A percentile compares a stretch with the other conserved stretches of the same genome.
Evolutionary conservation across 1,140 invertebrate genomes (phyloP).

Genomic region (Pinna nobilis): DNA sequence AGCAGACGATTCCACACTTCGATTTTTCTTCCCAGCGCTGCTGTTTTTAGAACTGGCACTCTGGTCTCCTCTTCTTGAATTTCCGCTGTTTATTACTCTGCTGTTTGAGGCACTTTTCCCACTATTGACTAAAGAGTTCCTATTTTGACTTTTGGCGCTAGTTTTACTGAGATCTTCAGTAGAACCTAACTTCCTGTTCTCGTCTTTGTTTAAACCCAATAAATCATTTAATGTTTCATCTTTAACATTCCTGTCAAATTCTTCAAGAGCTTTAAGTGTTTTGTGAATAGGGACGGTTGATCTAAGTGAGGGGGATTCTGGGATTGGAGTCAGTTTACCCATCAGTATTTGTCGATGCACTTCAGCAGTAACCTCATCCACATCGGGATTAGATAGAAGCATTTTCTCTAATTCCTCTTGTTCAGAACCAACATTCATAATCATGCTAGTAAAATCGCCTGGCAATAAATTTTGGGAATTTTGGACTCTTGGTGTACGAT

Average conservation of each 20-base stretch:
- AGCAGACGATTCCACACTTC: constrained; percentile 4
- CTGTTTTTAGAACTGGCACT: background rate
- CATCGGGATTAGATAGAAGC: constrained; percentile 17
- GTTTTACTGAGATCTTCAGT: too few relatives aligned
- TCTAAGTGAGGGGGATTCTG: constrained; percentile 58
- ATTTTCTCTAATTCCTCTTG: constrained; percentile 14
- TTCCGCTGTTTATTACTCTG: background rate
- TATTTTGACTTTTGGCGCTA: too few relatives aligned
- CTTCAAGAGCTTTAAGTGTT: constrained; percentile 54
- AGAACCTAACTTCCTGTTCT: too few relatives aligned
- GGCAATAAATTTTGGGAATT: background rate
- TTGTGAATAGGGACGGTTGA: constrained; percentile 38
- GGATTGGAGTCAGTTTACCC: constrained; percentile 60
- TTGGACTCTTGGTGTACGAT: background rate
- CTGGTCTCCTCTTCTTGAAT: background rate
- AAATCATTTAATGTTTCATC: constrained; percentile 56
- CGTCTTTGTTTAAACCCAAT: constrained; percentile 48
- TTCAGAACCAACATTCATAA: constrained; percentile 2
- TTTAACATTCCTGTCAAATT: constrained; percentile 59
- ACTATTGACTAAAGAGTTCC: too few relatives aligned
- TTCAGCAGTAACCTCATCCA: constrained; percentile 32
- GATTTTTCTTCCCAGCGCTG: background rate
- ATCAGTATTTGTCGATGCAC: constrained; percentile 46
- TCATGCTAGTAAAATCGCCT: background rate
- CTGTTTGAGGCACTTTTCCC: background rate